Conservation (phyloP, 2,888 invertebrate species). For the Leptinotarsa peninsularis region DNA sequence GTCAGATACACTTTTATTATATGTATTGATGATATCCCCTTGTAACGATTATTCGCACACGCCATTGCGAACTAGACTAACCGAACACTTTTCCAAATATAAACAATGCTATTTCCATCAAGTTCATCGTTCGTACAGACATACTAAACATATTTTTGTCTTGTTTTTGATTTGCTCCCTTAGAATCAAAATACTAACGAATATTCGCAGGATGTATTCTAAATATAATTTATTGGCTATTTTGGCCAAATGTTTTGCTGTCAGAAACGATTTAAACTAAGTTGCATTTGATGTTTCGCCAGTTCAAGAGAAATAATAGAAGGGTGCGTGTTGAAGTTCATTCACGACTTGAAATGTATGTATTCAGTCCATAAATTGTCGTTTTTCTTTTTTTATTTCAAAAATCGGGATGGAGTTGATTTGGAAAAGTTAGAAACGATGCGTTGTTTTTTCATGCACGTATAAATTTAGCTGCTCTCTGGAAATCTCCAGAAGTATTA, state of each 20-base stretch:
- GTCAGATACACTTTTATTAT: too few species aligned
- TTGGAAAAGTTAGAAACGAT: background rate
- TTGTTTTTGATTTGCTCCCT: constrained; percentile 4
- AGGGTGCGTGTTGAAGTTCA: background rate
- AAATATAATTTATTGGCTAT: background rate
- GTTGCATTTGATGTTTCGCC: background rate
- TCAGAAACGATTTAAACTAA: background rate
- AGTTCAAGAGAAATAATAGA: background rate
- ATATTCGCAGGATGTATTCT: background rate
- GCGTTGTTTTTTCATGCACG: background rate
- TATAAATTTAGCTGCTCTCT: constrained; percentile 3
- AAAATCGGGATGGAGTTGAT: too few species aligned
- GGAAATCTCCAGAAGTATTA: background rate
- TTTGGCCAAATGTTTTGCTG: background rate
- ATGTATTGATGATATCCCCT: background rate
- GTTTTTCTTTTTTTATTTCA: too few species aligned
- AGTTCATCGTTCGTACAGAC: background rate
- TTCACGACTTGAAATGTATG: background rate
- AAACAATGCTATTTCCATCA: constrained; percentile 1
- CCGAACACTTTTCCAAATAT: constrained; percentile 1
- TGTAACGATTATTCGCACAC: background rate
- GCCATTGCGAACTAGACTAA: background rate
- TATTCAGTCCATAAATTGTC: background rate
- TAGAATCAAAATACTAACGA: background rate
- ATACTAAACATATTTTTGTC: background rate